Evolutionary conservation across 2,113 vertebrate species (phyloP).

Genomic region (Aldabrachelys gigantea): DNA sequence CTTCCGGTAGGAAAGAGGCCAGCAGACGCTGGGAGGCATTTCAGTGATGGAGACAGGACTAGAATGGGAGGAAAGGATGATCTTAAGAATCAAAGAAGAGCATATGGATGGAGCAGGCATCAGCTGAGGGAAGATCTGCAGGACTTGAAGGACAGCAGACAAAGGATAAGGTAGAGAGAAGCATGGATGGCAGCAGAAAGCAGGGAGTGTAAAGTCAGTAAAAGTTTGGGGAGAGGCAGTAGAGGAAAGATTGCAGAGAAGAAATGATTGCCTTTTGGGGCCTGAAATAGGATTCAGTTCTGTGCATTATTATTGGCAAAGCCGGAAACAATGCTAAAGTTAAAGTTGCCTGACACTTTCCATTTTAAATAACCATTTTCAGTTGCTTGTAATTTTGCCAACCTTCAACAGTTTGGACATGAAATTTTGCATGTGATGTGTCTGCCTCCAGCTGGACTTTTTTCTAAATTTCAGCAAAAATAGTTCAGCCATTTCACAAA

Average conservation of each 20-base stretch:
- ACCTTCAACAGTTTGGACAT: background rate
- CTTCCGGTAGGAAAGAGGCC: background rate
- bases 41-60: background rate
- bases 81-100: background rate
- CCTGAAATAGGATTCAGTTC: background rate
- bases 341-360: background rate
- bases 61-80: background rate
- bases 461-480: background rate
- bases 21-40: background rate
- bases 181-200: background rate
- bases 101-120: background rate
- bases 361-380: background rate
- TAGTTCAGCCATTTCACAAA: background rate
- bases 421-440: background rate
- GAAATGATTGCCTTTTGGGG: background rate
- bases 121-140: background rate
- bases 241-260: background rate
- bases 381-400: background rate
- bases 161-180: background rate
- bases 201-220: background rate
- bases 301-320: background rate
- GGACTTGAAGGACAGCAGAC: background rate
- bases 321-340: background rate
- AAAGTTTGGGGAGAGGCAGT: background rate
- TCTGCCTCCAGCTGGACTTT: background rate